Conservation (phyloP, 2,888 invertebrate species). For the Agrotis segetum region DNA sequence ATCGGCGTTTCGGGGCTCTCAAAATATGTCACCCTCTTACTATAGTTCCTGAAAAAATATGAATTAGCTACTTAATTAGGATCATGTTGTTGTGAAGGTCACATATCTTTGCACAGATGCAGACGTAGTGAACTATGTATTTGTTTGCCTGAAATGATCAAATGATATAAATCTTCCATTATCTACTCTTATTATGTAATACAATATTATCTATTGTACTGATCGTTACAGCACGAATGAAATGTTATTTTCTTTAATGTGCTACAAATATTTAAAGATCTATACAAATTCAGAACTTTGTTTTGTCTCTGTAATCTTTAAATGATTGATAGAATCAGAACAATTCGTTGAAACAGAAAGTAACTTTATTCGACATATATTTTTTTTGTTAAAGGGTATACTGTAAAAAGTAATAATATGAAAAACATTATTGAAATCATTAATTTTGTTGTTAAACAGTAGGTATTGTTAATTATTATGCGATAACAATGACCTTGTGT, state of each 20-base stretch:
- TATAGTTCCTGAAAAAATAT: not conserved
- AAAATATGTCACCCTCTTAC: not conserved
- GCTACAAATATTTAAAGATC: not conserved
- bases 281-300: not conserved
- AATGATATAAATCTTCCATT: slow-evolving; percentile 57
- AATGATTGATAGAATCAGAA: not conserved
- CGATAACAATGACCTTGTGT: slow-evolving; percentile 65
- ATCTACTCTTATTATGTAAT: slow-evolving; percentile 59
- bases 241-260: slow-evolving; percentile 28
- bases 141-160: slow-evolving; percentile 35
- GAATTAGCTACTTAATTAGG: not conserved
- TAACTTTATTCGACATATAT: not conserved
- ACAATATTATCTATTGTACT: slow-evolving; percentile 51
- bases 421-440: slow-evolving; percentile 44
- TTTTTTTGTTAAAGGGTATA: not conserved
- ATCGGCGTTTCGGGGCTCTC: not conserved
- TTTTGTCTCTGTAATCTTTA: not conserved
- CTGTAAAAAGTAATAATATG: slow-evolving; percentile 24
- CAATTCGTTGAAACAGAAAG: not conserved
- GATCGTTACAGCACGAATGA: slow-evolving; percentile 42
- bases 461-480: slow-evolving; percentile 53
- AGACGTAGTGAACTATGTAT: not conserved
- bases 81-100: slow-evolving; percentile 27
- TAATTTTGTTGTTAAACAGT: slow-evolving; percentile 56
- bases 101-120: slow-evolving; percentile 9